Base-by-base conservation (phyloP, 2,797 vertebrate species). In the Urophycis tenuis region DNA sequence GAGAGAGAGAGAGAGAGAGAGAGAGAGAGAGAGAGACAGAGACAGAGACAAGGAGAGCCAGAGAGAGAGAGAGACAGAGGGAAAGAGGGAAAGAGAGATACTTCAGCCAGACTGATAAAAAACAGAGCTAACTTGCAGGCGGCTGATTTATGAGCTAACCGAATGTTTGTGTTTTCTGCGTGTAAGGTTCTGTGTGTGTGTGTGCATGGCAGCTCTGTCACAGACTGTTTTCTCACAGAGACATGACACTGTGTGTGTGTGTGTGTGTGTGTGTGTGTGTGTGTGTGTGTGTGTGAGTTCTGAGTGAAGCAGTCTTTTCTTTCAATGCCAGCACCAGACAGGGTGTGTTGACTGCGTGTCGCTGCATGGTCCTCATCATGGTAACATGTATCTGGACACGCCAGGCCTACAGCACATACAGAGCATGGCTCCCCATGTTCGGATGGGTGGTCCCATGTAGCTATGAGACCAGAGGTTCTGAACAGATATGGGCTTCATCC, bases 71-170 rank as follows among this genome's bases (percentile, higher is more conserved):
- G 35, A 1, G 35, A 39, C 36, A 39, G 36, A 39, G 36, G 14
- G 1, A 39, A 39, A 12, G 36, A 39, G 7, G 14, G 36, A 12
- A 8, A 39, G 9, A 39, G 36, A 39, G 36, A 39, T 12, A 9
- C 87, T 74, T 88, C 84, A 83, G 83, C 0, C 60, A 83, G 84
- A 78, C 88, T 92, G 91, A 92, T 88, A 90, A 82, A 90, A 90
- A 90, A 81, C 91, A 92, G 89, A 91, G 80, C 87, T 75, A 6
- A 34, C 79, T 74, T 80, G 77, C 78, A 85, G 85, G 88, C 87
- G 88, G 87, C 84, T 87, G 85, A 90, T 90, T 90, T 88, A 89
- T 77, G 79, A 78, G 49, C 70, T 3, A 3, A 32, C 76, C 74
- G 77, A 70, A 41, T 84, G 79, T 76, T 80, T 81, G 82, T 36